Evolutionary conservation across 2,113 vertebrate species (phyloP), one percentile per base, ranked within the genome.

Genomic region (Eretmochelys imbricata): DNA sequence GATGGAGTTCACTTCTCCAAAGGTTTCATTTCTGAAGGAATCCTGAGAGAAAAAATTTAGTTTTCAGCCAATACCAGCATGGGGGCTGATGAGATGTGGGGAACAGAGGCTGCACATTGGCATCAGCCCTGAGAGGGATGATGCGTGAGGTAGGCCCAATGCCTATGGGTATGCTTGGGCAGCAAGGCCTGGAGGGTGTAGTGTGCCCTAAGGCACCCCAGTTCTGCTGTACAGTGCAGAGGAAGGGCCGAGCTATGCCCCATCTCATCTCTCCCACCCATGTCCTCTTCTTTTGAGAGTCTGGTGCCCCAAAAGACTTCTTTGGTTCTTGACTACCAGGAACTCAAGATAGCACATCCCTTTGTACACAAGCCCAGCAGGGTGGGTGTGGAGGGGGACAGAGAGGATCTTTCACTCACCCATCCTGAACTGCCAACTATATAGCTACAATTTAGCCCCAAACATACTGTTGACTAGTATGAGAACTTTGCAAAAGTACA

Each of bases 381-480:
- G 57, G 62, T 35, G 31, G 17, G 14, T 24, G 20, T 55, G 54
- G 55, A 25, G 10, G 4, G 25, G 55, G 22, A 25, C 9, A 11
- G 16, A 8, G 7, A 69, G 62, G 7, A 69, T 17, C 31, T 35
- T n/a, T 69, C 62, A 69, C 31, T 69, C 5, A 57, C 4, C 22
- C 53, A 76, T 1, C 0, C 29, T 2, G 2, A 53, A 24, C 54
- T n/a, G 35, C 62, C 62, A n/a, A 35, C 24, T 42, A 17, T 1
- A 29, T 2, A 72, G 46, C 20, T 42, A n/a, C 3, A 27, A 20
- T 31, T n/a, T 50, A 82, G 5, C n/a, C 57, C 2, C 25, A 80
- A 31, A 35, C 6, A 50, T 72, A 84, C 82, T 48, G 8, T 54
- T 22, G 46, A 89, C 38, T 38, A 89, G 59, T 76, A 10, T 31